phyloP scores from a whole-genome alignment of 2,113 vertebrate genomes.

The Pelodiscus sinensis region DNA sequence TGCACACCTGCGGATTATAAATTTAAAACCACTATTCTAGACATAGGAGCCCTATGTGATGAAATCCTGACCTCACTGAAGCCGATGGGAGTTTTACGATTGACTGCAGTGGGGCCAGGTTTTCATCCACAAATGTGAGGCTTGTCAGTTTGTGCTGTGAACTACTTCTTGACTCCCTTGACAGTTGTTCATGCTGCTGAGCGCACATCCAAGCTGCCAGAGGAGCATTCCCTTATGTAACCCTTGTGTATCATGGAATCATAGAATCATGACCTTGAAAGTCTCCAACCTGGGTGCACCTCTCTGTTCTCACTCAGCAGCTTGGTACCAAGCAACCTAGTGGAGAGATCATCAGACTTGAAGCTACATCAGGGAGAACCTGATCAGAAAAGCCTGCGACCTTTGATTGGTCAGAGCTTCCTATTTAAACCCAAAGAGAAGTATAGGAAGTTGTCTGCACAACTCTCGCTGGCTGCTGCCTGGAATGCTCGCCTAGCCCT shows the following conservation, averaged over 20 bases:
- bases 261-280: background rate
- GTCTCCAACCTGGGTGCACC: too few relatives aligned
- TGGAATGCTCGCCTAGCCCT: too few relatives aligned
- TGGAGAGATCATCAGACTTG: too few relatives aligned
- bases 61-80: accelerated
- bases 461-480: too few relatives aligned
- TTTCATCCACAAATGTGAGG: background rate
- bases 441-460: too few relatives aligned
- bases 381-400: too few relatives aligned
- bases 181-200: background rate
- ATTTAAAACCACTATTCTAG: too few relatives aligned
- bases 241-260: too few relatives aligned
- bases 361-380: too few relatives aligned
- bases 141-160: background rate
- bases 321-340: accelerated
- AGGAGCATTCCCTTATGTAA: accelerated
- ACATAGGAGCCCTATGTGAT: background rate
- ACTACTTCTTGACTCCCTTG: background rate
- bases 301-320: background rate
- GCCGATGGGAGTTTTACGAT: background rate
- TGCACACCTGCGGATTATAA: too few relatives aligned
- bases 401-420: too few relatives aligned
- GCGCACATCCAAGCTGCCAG: background rate
- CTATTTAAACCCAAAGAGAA: too few relatives aligned
- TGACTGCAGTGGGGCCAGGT: background rate